These are phyloP conservation scores for Trissolcus japonicus DNA, from an alignment of 2,888 invertebrate genomes.

Conservation along the genomic window DNA sequence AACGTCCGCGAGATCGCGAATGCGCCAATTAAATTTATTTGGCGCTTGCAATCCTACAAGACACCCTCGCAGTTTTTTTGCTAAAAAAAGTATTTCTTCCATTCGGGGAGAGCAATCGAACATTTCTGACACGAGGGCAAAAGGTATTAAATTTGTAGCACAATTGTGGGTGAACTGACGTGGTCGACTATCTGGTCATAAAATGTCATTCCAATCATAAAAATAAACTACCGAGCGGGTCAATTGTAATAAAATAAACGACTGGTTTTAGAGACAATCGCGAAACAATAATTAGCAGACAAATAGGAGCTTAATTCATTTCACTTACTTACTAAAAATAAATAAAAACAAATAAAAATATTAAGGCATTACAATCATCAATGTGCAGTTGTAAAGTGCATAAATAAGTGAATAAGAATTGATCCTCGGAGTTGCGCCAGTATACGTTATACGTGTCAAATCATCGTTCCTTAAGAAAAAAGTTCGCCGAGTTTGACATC, in stretches of 20 bases:
- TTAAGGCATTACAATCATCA: no score
- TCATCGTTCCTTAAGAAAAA: slow-evolving; percentile 14
- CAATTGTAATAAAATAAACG: no score
- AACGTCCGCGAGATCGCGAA: slow-evolving; percentile 14
- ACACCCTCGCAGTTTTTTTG: slow-evolving; percentile 3
- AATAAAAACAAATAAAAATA: not conserved
- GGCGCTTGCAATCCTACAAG: slow-evolving; percentile 10
- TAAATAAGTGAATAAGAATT: no score
- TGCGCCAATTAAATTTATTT: slow-evolving; percentile 34
- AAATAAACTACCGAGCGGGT: no score
- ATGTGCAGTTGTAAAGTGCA: not conserved
- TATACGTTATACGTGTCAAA: slow-evolving; percentile 27
- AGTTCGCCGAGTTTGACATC: slow-evolving; percentile 25
- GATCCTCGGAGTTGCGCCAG: not conserved
- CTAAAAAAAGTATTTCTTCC: not conserved
- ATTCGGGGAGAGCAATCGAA: not conserved
- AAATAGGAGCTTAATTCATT: no score
- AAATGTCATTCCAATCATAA: no score
- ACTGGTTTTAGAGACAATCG: no score
- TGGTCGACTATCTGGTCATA: not conserved
- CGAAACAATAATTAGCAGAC: no score
- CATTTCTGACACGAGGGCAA: not conserved
- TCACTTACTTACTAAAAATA: no score
- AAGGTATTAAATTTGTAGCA: no score
- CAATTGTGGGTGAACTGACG: not conserved